These are phyloP conservation scores for Emmelina monodactyla DNA, from an alignment of 2,888 invertebrate species.

Conservation along the genomic window DNA sequence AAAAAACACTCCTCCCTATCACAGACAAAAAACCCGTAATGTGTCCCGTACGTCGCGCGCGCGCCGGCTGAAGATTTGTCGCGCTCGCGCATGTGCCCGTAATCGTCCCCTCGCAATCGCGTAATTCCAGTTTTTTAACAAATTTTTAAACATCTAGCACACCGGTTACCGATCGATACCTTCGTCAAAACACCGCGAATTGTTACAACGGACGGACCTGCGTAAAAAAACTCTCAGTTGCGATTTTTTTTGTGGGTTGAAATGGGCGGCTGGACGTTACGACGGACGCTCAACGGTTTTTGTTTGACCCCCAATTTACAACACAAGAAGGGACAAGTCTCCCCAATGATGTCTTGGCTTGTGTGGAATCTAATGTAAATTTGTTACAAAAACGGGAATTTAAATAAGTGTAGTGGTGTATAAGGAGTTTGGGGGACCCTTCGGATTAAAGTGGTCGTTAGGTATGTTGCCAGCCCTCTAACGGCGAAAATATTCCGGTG, in stretches of 20 bases:
- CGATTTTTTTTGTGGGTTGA: constrained; percentile 44
- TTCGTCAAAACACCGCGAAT: constrained; percentile 38
- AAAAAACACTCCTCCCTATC: constrained; percentile 52
- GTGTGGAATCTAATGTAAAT: constrained; percentile 60
- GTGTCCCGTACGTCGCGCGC: constrained; percentile 42
- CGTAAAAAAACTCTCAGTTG: constrained; percentile 40
- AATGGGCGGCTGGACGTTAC: constrained; percentile 62
- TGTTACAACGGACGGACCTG: constrained; percentile 47
- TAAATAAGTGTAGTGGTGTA: constrained; percentile 56
- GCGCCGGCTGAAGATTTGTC: constrained; percentile 66
- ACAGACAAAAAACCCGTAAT: constrained; percentile 52
- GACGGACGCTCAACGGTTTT: constrained; percentile 60
- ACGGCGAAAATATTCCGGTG: constrained; percentile 32
- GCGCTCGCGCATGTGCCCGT: constrained; percentile 65
- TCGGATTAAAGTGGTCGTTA: constrained; percentile 47
- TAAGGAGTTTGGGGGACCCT: constrained; percentile 33
- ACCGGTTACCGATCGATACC: constrained; percentile 42
- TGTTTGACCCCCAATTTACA: constrained; percentile 64
- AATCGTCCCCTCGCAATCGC: constrained; percentile 61
- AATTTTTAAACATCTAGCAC: constrained; percentile 49
- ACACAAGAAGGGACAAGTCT: constrained; percentile 51
- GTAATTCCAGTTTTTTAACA: constrained; percentile 48
- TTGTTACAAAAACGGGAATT: constrained; percentile 61
- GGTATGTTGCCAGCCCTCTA: constrained; percentile 32
- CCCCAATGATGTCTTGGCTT: constrained; percentile 47